phyloP scores from a whole-genome alignment of 2,113 vertebrate genomes.

The Lycaon pictus region DNA sequence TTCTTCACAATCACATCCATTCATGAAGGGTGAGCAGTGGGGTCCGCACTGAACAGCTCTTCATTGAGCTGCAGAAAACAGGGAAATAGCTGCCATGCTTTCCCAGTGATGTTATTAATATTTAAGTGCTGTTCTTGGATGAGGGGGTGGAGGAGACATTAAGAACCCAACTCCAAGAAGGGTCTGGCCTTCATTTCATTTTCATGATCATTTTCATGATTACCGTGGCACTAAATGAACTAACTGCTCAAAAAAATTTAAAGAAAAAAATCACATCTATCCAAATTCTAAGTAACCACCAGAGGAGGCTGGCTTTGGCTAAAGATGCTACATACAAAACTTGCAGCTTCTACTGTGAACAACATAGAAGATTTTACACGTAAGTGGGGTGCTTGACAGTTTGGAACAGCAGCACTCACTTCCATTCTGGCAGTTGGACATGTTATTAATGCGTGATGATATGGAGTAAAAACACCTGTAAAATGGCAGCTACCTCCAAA shows the following conservation, averaged over 20 bases:
- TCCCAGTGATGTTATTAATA: conserved; percentile 87
- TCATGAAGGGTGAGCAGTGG: conserved; percentile 86
- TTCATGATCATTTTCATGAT: conserved; percentile 87
- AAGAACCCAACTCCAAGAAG: conserved; percentile 83
- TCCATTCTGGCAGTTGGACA: neutral
- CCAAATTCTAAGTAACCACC: conserved; percentile 52
- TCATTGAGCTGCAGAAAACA: conserved; percentile 89
- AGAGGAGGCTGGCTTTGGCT: conserved; percentile 21
- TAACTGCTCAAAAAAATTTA: conserved; percentile 70
- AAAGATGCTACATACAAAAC: neutral
- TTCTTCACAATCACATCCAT: conserved; percentile 91
- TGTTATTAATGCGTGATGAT: neutral
- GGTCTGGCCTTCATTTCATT: conserved; percentile 88
- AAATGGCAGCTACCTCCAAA: neutral
- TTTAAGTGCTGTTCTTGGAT: conserved; percentile 84
- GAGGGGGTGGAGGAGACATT: neutral
- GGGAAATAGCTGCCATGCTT: conserved; percentile 88
- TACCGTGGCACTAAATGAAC: conserved; percentile 83
- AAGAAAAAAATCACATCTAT: neutral
- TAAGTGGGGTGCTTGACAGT: neutral
- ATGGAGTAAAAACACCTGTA: neutral
- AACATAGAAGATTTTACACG: neutral
- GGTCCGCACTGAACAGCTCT: conserved; percentile 87
- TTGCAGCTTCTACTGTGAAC: neutral
- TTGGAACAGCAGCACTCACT: neutral